phyloP scores from a whole-genome alignment of 2,888 invertebrate species.

The Ceratothoa steindachneri region DNA sequence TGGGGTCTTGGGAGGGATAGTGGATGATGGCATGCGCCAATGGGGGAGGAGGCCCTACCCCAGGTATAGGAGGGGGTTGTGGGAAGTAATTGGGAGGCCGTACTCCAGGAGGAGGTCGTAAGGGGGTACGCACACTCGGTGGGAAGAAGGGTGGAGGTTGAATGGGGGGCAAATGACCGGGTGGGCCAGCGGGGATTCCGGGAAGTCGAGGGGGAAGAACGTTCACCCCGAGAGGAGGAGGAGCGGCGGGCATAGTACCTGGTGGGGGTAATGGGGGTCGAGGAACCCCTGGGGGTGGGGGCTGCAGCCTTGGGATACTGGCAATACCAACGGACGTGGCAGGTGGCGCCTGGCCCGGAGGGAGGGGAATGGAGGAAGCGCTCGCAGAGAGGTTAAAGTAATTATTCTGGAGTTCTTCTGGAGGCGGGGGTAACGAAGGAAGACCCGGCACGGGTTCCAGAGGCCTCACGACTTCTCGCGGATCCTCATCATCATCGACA shows the following conservation, averaged over 20 bases:
- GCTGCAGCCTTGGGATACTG: conserved; percentile 28
- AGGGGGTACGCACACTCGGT: conserved; percentile 54
- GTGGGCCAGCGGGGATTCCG: conserved; percentile 51
- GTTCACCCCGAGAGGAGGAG: conserved; percentile 58
- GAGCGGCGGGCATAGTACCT: conserved; percentile 57
- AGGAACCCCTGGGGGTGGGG: conserved; percentile 54
- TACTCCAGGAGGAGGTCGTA: conserved; percentile 51
- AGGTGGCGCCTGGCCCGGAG: conserved; percentile 31
- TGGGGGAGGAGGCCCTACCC: conserved; percentile 56
- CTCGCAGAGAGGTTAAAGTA: conserved; percentile 62
- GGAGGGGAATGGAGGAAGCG: conserved; percentile 36
- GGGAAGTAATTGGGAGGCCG: conserved; percentile 50
- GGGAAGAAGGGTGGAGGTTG: conserved; percentile 55
- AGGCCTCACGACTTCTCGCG: conserved; percentile 23
- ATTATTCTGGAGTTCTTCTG: conserved; percentile 60
- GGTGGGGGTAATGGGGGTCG: conserved; percentile 54
- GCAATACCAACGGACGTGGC: conserved; percentile 21
- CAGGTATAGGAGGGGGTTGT: conserved; percentile 50
- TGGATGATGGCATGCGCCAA: conserved; percentile 63
- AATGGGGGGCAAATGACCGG: conserved; percentile 54
- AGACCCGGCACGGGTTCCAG: conserved; percentile 73
- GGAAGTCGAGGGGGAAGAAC: conserved; percentile 56
- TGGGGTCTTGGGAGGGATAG: conserved; percentile 97
- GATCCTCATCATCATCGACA: conserved; percentile 48
- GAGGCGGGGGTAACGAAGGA: conserved; percentile 65